These are phyloP conservation scores for Alloscopus bannaensis DNA, from an alignment of 2,888 invertebrate genomes.

Conservation along the genomic window DNA sequence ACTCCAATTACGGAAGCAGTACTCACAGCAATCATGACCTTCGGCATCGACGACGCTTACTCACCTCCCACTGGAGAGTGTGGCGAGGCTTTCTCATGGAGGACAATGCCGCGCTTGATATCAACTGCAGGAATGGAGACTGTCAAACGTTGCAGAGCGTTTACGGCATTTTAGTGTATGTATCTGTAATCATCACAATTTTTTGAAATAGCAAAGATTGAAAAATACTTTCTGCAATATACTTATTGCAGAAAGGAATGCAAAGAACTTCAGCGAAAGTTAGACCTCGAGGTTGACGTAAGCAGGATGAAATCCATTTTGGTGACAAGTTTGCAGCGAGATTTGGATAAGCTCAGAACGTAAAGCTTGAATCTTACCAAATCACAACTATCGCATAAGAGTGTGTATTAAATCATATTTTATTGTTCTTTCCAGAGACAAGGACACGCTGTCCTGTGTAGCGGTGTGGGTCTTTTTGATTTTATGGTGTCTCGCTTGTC, in stretches of 20 bases:
- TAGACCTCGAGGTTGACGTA: conserved; percentile 24
- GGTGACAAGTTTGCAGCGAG: conserved; percentile 26
- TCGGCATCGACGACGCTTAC: neutral
- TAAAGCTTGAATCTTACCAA: neutral
- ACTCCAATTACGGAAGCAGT: too few relatives aligned
- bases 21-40: neutral
- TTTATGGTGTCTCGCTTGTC: neutral
- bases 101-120: neutral
- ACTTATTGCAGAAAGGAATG: conserved; percentile 21
- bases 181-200: neutral
- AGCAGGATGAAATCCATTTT: conserved; percentile 41
- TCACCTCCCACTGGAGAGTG: neutral
- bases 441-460: neutral
- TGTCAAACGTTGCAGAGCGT: conserved; percentile 18
- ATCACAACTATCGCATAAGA: neutral
- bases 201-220: neutral
- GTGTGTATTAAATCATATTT: neutral
- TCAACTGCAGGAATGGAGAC: conserved; percentile 22
- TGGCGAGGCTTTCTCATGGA: conserved; percentile 3
- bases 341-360: neutral
- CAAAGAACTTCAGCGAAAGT: neutral
- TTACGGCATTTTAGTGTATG: conserved; percentile 12
- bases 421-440: neutral
- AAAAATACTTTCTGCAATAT: conserved; percentile 1
- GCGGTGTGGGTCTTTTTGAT: neutral